Conservation (phyloP, 1,140 invertebrate genomes). For the Trichoplusia ni region DNA sequence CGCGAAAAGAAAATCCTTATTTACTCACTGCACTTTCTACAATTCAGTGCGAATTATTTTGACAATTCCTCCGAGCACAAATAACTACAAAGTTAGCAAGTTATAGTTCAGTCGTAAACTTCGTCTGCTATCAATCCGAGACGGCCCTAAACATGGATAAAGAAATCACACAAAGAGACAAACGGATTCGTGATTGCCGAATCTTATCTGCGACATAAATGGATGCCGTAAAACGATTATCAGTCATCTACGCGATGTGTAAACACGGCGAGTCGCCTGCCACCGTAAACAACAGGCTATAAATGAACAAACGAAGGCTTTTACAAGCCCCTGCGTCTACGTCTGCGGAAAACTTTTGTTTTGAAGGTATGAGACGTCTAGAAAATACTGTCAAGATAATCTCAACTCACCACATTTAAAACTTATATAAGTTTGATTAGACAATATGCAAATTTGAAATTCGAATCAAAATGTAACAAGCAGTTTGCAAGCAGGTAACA, state of each 20-base stretch:
- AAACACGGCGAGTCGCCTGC: neutral
- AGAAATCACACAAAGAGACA: conserved; percentile 16
- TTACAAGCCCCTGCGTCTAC: too few species aligned
- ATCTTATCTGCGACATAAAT: conserved; percentile 28
- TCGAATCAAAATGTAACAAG: too few species aligned
- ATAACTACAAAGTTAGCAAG: conserved; percentile 23
- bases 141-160: conserved; percentile 19
- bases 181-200: conserved; percentile 24
- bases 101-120: conserved; percentile 23
- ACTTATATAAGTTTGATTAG: too few species aligned
- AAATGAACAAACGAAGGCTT: conserved; percentile 27
- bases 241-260: conserved; percentile 21
- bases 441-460: too few species aligned
- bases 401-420: too few species aligned
- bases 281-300: conserved; percentile 17
- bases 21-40: too few species aligned
- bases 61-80: neutral
- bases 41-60: neutral
- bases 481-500: too few species aligned
- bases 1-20: too few species aligned
- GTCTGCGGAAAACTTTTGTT: too few species aligned
- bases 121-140: conserved; percentile 23
- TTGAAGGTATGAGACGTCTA: too few species aligned
- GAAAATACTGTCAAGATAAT: too few species aligned
- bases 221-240: conserved; percentile 30